phyloP scores from a whole-genome alignment of 2,888 invertebrate species.

The Oligia strigilis region DNA sequence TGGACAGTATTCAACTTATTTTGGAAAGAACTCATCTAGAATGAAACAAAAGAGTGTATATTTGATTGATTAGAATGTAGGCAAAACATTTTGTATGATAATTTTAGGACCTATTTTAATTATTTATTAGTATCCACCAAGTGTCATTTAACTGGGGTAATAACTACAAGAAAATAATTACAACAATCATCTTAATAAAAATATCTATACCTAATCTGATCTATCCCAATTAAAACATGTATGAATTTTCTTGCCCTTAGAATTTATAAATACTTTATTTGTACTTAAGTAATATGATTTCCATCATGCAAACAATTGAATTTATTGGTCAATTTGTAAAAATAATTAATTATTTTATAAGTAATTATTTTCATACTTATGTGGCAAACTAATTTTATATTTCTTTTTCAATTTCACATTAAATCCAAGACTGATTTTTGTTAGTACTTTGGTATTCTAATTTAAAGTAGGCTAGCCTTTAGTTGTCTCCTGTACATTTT shows the following conservation, averaged over 20 bases:
- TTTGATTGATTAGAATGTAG: constrained; percentile 63
- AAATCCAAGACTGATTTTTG: constrained; percentile 77
- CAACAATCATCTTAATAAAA: not conserved
- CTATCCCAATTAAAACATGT: constrained; percentile 22
- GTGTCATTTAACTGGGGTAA: constrained; percentile 40
- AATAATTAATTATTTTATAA: constrained; percentile 36
- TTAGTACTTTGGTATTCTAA: constrained; percentile 65
- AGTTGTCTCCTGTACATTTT: constrained; percentile 41
- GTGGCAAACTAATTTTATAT: constrained; percentile 41
- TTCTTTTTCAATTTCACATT: constrained; percentile 49
- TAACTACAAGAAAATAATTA: constrained; percentile 5
- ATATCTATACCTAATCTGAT: constrained; percentile 3
- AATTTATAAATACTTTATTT: constrained; percentile 28
- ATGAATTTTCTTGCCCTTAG: constrained; percentile 31
- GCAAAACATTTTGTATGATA: constrained; percentile 64
- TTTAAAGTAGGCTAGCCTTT: constrained; percentile 57
- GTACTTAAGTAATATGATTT: constrained; percentile 40
- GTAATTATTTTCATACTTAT: constrained; percentile 29
- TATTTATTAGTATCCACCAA: constrained; percentile 46
- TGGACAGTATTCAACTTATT: constrained; percentile 92
- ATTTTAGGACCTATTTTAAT: constrained; percentile 54
- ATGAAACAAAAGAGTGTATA: constrained; percentile 70
- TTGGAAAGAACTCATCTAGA: constrained; percentile 87
- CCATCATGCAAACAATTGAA: constrained; percentile 46
- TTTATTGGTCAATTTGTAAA: constrained; percentile 62